Percentiles rank a stretch among this genome's conserved stretches.
Evolutionary conservation across 2,797 vertebrate species (phyloP).

Genomic region (Distichodus sexfasciatus): DNA sequence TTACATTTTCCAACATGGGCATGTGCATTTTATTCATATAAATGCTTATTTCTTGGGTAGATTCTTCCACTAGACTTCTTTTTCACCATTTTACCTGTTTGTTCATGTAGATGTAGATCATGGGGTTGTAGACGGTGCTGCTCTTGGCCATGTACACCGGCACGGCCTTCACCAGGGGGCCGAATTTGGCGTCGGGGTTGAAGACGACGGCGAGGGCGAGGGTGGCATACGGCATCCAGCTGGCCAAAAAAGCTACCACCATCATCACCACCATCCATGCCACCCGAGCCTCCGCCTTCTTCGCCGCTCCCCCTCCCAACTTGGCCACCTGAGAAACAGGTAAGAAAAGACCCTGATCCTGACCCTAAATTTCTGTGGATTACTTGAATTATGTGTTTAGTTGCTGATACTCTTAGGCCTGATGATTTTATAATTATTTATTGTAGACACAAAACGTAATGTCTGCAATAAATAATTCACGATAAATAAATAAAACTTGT

Average conservation of each 20-base stretch:
- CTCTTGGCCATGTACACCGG: constrained; percentile 74
- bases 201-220: constrained; percentile 64
- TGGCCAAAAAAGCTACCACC: constrained; percentile 69
- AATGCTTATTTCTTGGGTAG: too few relatives aligned
- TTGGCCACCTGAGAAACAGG: constrained; percentile 60
- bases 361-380: too few relatives aligned
- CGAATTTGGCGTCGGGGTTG: constrained; percentile 59
- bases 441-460: too few relatives aligned
- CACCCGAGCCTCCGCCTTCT: constrained; percentile 63
- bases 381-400: too few relatives aligned
- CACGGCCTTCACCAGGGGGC: constrained; percentile 61
- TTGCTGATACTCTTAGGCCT: too few relatives aligned
- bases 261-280: constrained; percentile 66
- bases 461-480: too few relatives aligned
- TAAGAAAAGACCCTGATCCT: background rate
- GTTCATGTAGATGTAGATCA: constrained; percentile 77
- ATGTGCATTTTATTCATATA: too few relatives aligned
- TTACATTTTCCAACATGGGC: too few relatives aligned
- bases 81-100: constrained; percentile 74
- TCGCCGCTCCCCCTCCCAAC: constrained; percentile 59
- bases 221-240: constrained; percentile 66
- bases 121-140: constrained; percentile 71
- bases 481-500: too few relatives aligned
- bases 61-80: too few relatives aligned
- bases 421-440: too few relatives aligned